Conservation (phyloP, 2,888 invertebrate genomes). For the Tetramorium bicarinatum region DNA sequence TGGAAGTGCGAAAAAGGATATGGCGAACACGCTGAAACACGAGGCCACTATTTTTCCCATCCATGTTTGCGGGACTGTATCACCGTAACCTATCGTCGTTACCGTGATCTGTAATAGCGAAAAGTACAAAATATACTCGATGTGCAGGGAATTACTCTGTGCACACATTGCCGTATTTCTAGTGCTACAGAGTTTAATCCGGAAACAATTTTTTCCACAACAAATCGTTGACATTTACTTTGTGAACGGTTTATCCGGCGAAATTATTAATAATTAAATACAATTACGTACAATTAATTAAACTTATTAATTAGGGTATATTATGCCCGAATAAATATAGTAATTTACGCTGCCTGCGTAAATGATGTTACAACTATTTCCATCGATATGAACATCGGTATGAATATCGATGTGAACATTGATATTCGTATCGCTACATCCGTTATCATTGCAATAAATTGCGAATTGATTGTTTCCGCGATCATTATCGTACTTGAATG, state of each 20-base stretch:
- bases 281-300: background rate
- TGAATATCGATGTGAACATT: background rate
- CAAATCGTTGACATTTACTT: background rate
- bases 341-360: background rate
- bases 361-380: background rate
- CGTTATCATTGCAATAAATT: background rate
- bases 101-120: slow-evolving; percentile 90
- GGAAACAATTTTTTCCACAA: background rate
- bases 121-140: background rate
- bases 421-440: background rate
- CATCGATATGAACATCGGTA: background rate
- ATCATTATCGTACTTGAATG: background rate
- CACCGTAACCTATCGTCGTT: slow-evolving; percentile 95
- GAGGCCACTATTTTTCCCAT: slow-evolving; percentile 95
- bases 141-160: background rate
- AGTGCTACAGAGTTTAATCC: background rate
- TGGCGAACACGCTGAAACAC: slow-evolving; percentile 95
- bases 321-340: background rate
- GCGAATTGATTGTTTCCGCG: background rate
- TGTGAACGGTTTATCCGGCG: background rate
- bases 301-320: slow-evolving; percentile 6
- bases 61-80: slow-evolving; percentile 95
- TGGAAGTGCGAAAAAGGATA: slow-evolving; percentile 95
- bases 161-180: background rate
- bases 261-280: background rate